Conservation (phyloP, 2,797 vertebrate genomes). For the Chelmon rostratus region DNA sequence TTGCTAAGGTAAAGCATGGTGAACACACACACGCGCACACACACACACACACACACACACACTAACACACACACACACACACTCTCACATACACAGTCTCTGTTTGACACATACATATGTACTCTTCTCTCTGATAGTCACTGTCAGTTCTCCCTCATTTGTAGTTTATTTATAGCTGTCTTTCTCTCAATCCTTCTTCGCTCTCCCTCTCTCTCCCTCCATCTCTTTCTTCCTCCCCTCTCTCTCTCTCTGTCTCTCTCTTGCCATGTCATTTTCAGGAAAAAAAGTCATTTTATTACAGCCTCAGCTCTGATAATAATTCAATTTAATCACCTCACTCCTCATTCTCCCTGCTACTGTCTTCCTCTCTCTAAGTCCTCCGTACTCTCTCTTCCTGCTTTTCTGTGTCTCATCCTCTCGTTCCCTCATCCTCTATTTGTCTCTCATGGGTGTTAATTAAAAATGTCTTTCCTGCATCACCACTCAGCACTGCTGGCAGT, state of each 20-base stretch:
- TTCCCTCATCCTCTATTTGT: slow-evolving; percentile 73
- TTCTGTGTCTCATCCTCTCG: slow-evolving; percentile 64
- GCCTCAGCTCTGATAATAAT: slow-evolving; percentile 80
- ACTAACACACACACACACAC: slow-evolving; percentile 1
- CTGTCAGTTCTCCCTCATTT: slow-evolving; percentile 66
- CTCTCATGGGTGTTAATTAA: slow-evolving; percentile 85
- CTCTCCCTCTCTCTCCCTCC: slow-evolving; percentile 20
- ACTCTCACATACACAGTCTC: slow-evolving; percentile 15
- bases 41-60: slow-evolving; percentile 18
- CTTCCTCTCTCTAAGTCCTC: slow-evolving; percentile 49
- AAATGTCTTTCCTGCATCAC: slow-evolving; percentile 80
- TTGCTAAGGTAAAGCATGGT: slow-evolving; percentile 90
- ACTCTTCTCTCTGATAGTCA: slow-evolving; percentile 48
- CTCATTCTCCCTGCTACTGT: slow-evolving; percentile 48
- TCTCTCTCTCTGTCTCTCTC: slow-evolving; percentile 14
- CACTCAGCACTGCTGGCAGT: slow-evolving; percentile 73
- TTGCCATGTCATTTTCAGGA: slow-evolving; percentile 55
- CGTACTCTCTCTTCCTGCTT: slow-evolving; percentile 32
- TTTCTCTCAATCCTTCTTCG: slow-evolving; percentile 42
- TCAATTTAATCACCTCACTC: slow-evolving; percentile 80
- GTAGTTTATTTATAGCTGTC: slow-evolving; percentile 65
- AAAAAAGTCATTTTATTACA: slow-evolving; percentile 71
- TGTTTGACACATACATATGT: slow-evolving; percentile 36
- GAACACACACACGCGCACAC: neutral
- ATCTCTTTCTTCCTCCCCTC: slow-evolving; percentile 1